Base-by-base conservation (phyloP, 1,140 invertebrate genomes). In the Luehdorfia chinensis region DNA sequence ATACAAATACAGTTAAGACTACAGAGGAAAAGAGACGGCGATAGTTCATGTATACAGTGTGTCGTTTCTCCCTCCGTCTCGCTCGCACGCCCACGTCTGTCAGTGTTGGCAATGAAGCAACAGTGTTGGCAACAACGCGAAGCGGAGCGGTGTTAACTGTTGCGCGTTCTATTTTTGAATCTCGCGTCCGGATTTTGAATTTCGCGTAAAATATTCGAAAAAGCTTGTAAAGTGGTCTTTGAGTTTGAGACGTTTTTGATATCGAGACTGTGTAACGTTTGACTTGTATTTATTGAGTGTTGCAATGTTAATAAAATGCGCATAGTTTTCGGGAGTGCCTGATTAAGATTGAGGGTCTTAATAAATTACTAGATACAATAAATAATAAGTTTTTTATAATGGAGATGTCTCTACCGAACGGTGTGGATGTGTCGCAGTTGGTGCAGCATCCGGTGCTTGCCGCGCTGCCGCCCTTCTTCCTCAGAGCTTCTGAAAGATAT, bases 361-460 rank as follows among this genome's bases (percentile, higher is more conserved):
- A n/a, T n/a, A n/a, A n/a, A n/a, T n/a, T n/a, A n/a, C n/a, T n/a
- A n/a, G n/a, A n/a, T n/a, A n/a, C n/a, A n/a, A n/a, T n/a, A n/a
- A n/a, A n/a, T n/a, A n/a, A n/a, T n/a, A n/a, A n/a, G n/a, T n/a
- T n/a, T n/a, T n/a, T n/a, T n/a, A n/a, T n/a, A n/a, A 66, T 77
- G 66, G 87, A 75, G 52, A 94, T 95, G 94, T 94, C 93, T 71
- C 81, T 94, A 43, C 92, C 92, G 55, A 92, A 91, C 75, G 93
- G 94, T 56, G 92, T 94, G 50, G 94, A 95, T 76, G 93, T 95
- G 78, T 92, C 92, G 30, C 91, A 94, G 66, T 80, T 95, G 62
- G 93, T 95, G 87, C 94, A 95, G 80, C 94, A 95, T 85, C 93
- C 94, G 39, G 39, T 43, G 23, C 23, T 43, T 13, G 39, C 39